These are phyloP conservation scores for Aldabrachelys gigantea DNA, from an alignment of 2,113 vertebrate species.

Conservation along the genomic window DNA sequence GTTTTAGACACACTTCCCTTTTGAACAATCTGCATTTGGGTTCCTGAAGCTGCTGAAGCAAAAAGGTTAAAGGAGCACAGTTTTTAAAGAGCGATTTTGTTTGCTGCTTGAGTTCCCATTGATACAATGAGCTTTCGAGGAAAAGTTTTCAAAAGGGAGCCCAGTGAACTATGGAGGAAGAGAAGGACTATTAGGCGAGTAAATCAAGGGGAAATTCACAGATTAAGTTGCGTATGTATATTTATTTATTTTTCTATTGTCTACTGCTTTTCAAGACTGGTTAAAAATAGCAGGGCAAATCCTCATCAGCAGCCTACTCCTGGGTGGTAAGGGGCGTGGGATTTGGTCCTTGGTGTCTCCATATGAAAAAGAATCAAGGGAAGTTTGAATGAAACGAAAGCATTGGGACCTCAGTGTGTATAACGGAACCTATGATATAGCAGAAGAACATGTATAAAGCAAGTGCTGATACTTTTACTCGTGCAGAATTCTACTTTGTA, in stretches of 20 bases:
- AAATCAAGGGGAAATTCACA: constrained; percentile 82
- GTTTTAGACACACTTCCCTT: constrained; percentile 77
- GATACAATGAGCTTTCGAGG: constrained; percentile 91
- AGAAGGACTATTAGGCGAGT: constrained; percentile 80
- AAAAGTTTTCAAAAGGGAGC: constrained; percentile 82
- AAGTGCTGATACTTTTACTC: fast-evolving
- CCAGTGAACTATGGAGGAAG: constrained; percentile 89
- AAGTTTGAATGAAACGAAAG: neutral
- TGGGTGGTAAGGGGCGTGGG: neutral
- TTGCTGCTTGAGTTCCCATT: constrained; percentile 35
- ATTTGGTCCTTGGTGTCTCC: neutral
- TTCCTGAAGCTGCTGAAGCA: constrained; percentile 55
- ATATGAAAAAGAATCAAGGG: neutral
- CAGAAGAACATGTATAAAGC: fast-evolving
- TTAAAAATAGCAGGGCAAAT: neutral
- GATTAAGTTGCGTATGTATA: constrained; percentile 92
- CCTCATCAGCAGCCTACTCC: fast-evolving
- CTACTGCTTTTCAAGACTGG: neutral
- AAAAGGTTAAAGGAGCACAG: constrained; percentile 10
- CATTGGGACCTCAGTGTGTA: fast-evolving
- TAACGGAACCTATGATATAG: neutral
- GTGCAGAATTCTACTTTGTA: neutral
- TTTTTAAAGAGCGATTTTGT: constrained; percentile 45
- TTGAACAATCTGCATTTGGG: constrained; percentile 55
- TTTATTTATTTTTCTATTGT: neutral